These are phyloP conservation scores for Patella pellucida DNA, from an alignment of 2,888 invertebrate species.

Conservation along the genomic window DNA sequence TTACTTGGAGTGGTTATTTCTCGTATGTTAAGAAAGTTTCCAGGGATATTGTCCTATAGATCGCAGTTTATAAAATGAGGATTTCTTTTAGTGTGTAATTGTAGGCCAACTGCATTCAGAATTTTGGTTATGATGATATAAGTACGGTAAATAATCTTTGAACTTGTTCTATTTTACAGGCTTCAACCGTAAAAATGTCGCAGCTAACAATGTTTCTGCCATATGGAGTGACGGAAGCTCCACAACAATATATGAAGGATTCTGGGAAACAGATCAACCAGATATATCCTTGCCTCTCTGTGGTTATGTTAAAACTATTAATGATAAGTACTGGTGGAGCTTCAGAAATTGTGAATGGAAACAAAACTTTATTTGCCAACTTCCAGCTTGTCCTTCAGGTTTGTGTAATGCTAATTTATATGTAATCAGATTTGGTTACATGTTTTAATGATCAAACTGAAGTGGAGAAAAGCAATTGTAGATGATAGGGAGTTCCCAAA, in stretches of 20 bases:
- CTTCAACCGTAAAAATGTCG: constrained; percentile 12
- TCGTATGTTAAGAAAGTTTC: too few relatives aligned
- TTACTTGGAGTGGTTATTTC: too few relatives aligned
- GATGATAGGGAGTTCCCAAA: too few relatives aligned
- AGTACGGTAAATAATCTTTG: neutral
- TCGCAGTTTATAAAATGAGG: too few relatives aligned
- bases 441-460: too few relatives aligned
- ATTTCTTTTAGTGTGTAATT: too few relatives aligned
- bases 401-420: neutral
- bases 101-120: too few relatives aligned
- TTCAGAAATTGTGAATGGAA: constrained; percentile 33
- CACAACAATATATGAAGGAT: constrained; percentile 29
- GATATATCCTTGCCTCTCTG: constrained; percentile 30
- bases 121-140: neutral
- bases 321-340: constrained; percentile 26
- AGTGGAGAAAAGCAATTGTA: too few relatives aligned
- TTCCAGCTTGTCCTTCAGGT: constrained; percentile 37
- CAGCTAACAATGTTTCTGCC: neutral
- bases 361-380: constrained; percentile 36
- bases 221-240: constrained; percentile 36
- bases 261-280: constrained; percentile 36
- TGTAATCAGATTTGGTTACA: neutral
- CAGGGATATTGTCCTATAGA: too few relatives aligned
- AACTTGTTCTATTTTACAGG: constrained; percentile 8
- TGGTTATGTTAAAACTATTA: constrained; percentile 25